Base-by-base conservation (phyloP, 2,888 invertebrate species). In the Pasiphila rectangulata region DNA sequence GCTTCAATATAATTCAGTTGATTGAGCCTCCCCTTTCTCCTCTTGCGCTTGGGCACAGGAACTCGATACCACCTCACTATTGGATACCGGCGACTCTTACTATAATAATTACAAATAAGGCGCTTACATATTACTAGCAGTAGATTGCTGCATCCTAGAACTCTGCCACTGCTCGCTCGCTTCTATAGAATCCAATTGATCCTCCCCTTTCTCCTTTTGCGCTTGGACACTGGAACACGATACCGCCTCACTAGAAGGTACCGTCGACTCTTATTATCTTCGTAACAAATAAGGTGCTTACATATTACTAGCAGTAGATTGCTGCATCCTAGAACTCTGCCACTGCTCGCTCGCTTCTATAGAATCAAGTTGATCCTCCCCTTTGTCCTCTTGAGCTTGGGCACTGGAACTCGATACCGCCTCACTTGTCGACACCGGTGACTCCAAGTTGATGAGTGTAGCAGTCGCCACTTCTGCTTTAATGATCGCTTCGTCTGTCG, bases 1-100 rank as follows among this genome's bases (percentile, higher is more conserved):
- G 84, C 71, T 57, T 88, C 89, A 24, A 89, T 87, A 4, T 87
- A 88, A 56, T 88, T 87, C 23, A 80, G 68, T 56, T 85, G 83
- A 51, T 88, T n/a, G n/a, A n/a, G 87, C 87, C 32, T 83, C 83
- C 0, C 67, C 58, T 10, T 34, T 52, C 5, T 56, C 54, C 27
- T 54, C 52, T 1, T 61, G 70, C 27, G 64, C 40, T 5, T 53
- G 52, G 23, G 64, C 61, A 3, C 64, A 59, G 5, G 59, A 51
- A 1, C 59, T 58, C n/a, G 71, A 59, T 1, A 58, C 63, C 0
- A 75, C 70, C 24, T 75, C 78, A 24, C 72, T 67, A n/a, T n/a
- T n/a, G n/a, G n/a, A n/a, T n/a, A n/a, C n/a, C n/a, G n/a, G n/a
- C n/a, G n/a, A n/a, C n/a, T n/a, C n/a, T n/a, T n/a, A n/a, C n/a